Evolutionary conservation across 2,113 vertebrate species (phyloP).

Genomic region (Ancistrus triradiatus): DNA sequence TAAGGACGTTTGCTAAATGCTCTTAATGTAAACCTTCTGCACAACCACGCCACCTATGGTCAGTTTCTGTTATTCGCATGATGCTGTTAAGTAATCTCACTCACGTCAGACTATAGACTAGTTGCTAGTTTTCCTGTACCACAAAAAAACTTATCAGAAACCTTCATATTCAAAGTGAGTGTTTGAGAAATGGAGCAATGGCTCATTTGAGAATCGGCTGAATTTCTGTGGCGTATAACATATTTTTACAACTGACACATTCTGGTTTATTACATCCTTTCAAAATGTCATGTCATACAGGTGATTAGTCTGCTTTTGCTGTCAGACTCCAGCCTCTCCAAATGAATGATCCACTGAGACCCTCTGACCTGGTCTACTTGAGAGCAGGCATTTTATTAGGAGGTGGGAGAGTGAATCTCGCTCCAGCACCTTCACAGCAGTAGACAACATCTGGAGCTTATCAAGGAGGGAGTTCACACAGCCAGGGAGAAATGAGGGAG

Average conservation of each 20-base stretch:
- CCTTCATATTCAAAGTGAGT: constrained; percentile 1
- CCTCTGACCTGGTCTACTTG: constrained; percentile 30
- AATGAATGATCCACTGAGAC: constrained; percentile 34
- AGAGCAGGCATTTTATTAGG: constrained; percentile 27
- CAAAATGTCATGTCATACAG: constrained; percentile 14
- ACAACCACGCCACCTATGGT: too few species aligned
- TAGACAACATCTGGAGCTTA: constrained; percentile 49
- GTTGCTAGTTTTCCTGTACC: not conserved
- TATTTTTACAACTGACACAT: not conserved
- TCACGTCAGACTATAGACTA: not conserved
- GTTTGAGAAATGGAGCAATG: not conserved
- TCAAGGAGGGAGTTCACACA: constrained; percentile 35
- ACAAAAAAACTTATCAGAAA: not conserved
- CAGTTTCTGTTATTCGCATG: not conserved
- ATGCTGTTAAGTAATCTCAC: not conserved
- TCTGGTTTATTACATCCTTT: constrained; percentile 30
- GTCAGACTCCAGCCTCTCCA: constrained; percentile 19
- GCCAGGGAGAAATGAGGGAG: constrained; percentile 13
- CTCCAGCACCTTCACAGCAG: constrained; percentile 37
- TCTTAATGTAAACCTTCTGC: too few species aligned
- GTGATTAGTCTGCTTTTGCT: constrained; percentile 22
- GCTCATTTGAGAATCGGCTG: not conserved
- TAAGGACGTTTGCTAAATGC: too few species aligned
- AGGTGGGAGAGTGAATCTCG: constrained; percentile 36
- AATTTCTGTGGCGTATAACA: not conserved